Evolutionary conservation across 2,113 vertebrate genomes (phyloP).

Genomic region (Psettodes erumei): DNA sequence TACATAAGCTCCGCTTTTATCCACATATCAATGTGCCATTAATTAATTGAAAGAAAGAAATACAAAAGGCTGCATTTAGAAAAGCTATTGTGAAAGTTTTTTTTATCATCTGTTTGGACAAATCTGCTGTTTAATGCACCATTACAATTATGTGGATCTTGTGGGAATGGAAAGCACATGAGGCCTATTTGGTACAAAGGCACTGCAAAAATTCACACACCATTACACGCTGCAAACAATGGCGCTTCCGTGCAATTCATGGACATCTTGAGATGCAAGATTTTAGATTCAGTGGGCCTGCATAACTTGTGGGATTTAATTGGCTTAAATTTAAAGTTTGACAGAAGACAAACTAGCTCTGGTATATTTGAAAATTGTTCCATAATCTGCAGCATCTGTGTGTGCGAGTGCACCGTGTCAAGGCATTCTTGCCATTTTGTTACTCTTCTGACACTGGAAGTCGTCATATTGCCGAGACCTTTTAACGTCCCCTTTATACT

Average conservation of each 20-base stretch:
- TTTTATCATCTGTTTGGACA: slow-evolving; percentile 13
- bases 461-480: slow-evolving; percentile 13
- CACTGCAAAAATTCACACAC: slow-evolving; percentile 33
- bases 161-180: slow-evolving; percentile 25
- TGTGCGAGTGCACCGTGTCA: neutral
- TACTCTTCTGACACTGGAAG: slow-evolving; percentile 21
- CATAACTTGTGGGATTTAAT: slow-evolving; percentile 3
- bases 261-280: slow-evolving; percentile 14
- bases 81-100: neutral
- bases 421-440: neutral
- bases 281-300: neutral
- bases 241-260: slow-evolving; percentile 28
- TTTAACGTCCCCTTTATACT: slow-evolving; percentile 47
- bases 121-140: slow-evolving; percentile 24
- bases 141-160: slow-evolving; percentile 36
- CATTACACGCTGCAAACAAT: slow-evolving; percentile 43
- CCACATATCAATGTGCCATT: neutral
- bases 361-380: slow-evolving; percentile 15
- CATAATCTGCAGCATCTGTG: neutral
- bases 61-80: neutral
- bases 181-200: slow-evolving; percentile 32
- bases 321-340: slow-evolving; percentile 8
- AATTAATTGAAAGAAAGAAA: neutral
- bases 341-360: neutral
- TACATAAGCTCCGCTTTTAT: neutral